Percentiles rank a stretch among this genome's conserved stretches.
phyloP scores from a whole-genome alignment of 1,140 invertebrate species.

The Akabosia matsudoensis region DNA sequence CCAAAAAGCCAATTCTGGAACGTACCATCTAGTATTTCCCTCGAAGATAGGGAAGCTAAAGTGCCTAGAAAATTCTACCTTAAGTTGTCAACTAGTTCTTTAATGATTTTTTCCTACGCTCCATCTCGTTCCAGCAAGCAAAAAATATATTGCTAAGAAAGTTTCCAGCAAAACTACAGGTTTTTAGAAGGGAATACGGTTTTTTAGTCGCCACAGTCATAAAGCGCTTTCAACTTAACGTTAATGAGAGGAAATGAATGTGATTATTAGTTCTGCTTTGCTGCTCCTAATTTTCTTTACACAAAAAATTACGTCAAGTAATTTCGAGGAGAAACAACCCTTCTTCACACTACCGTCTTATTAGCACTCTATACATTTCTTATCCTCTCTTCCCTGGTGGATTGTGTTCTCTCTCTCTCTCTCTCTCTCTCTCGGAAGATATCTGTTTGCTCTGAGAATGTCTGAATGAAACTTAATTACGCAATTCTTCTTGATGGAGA shows the following conservation, averaged over 20 bases:
- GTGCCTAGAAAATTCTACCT: too few species aligned
- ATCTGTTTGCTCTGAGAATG: background rate
- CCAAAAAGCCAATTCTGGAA: too few species aligned
- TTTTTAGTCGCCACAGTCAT: background rate
- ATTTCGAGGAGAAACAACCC: constrained; percentile 18
- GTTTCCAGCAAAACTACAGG: too few species aligned
- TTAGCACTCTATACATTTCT: background rate
- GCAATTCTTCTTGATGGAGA: background rate
- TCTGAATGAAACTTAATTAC: constrained; percentile 23
- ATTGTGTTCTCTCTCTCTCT: background rate
- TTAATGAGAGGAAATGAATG: constrained; percentile 22
- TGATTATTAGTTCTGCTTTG: constrained; percentile 22
- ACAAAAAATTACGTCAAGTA: constrained; percentile 13
- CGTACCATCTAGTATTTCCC: too few species aligned
- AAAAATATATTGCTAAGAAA: too few species aligned
- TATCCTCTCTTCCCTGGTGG: background rate
- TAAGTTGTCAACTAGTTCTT: too few species aligned
- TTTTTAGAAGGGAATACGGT: background rate
- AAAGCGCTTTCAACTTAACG: background rate
- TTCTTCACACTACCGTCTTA: constrained; percentile 10
- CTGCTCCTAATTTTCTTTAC: constrained; percentile 12
- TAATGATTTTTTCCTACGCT: too few species aligned
- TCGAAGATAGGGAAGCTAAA: too few species aligned
- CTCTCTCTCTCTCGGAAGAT: background rate
- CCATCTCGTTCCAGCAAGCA: too few species aligned